These are phyloP conservation scores for Hydrolagus affinis DNA, from an alignment of 2,113 vertebrate genomes.

Conservation along the genomic window DNA sequence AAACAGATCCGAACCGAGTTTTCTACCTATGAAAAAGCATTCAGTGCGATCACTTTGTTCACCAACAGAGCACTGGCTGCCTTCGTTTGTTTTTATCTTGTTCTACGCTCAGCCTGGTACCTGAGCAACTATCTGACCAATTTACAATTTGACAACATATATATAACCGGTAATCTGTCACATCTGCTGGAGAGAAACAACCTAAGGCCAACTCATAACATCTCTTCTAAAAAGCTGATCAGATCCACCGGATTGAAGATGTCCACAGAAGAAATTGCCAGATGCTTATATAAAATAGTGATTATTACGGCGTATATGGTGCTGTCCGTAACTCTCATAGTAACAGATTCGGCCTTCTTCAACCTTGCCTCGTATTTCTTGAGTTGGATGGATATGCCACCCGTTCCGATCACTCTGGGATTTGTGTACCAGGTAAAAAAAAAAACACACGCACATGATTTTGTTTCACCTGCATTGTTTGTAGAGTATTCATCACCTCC, in stretches of 20 bases:
- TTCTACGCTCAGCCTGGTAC: slow-evolving; percentile 62
- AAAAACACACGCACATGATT: slow-evolving; percentile 31
- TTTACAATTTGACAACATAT: slow-evolving; percentile 70
- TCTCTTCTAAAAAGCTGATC: slow-evolving; percentile 46
- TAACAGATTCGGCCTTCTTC: slow-evolving; percentile 63
- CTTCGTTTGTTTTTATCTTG: slow-evolving; percentile 56
- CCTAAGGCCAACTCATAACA: slow-evolving; percentile 36
- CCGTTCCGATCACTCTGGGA: slow-evolving; percentile 51
- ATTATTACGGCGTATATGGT: slow-evolving; percentile 58
- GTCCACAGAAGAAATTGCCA: slow-evolving; percentile 56
- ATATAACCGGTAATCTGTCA: slow-evolving; percentile 53
- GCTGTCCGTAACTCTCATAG: slow-evolving; percentile 51
- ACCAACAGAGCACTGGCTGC: slow-evolving; percentile 62
- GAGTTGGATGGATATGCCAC: slow-evolving; percentile 60
- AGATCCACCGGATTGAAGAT: slow-evolving; percentile 48
- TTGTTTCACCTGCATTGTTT: neutral
- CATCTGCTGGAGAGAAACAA: slow-evolving; percentile 37
- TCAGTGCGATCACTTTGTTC: neutral
- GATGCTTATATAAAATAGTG: slow-evolving; percentile 54
- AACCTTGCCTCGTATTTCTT: slow-evolving; percentile 49
- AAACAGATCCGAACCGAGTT: neutral
- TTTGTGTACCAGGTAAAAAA: slow-evolving; percentile 63
- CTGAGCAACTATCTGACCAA: slow-evolving; percentile 71
- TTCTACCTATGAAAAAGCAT: neutral
- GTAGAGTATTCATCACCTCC: slow-evolving; percentile 19